These are phyloP conservation scores for Xenopus borealis DNA, from an alignment of 2,113 vertebrate species.

Conservation along the genomic window DNA sequence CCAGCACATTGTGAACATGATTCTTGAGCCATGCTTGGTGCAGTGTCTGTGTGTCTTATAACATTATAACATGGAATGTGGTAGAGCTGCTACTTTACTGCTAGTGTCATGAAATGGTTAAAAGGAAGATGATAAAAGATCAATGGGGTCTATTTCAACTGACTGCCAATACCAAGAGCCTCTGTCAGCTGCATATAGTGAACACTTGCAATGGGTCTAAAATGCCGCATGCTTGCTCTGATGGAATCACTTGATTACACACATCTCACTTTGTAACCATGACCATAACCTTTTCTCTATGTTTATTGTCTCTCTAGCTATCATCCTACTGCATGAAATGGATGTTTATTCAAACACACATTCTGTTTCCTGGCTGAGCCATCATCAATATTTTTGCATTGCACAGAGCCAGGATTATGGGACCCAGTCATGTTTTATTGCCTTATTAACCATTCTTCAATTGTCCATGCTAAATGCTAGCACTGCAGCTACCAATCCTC, in stretches of 20 bases:
- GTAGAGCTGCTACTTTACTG: too few relatives aligned
- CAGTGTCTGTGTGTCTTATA: too few relatives aligned
- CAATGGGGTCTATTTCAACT: too few relatives aligned
- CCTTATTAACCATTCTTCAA: conserved; percentile 7
- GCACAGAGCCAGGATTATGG: neutral
- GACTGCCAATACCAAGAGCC: too few relatives aligned
- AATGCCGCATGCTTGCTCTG: neutral
- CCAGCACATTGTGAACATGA: too few relatives aligned
- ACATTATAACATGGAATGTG: too few relatives aligned
- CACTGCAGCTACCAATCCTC: conserved; percentile 51
- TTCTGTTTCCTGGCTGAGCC: conserved; percentile 29
- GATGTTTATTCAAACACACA: neutral
- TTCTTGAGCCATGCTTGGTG: too few relatives aligned
- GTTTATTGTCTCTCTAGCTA: neutral
- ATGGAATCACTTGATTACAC: neutral
- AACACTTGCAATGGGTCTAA: too few relatives aligned
- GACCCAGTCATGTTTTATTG: conserved; percentile 1
- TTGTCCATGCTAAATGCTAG: conserved; percentile 40
- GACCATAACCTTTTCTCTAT: conserved; percentile 27
- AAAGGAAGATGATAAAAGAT: too few relatives aligned
- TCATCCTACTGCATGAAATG: conserved; percentile 20
- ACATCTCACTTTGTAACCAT: neutral
- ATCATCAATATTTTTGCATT: conserved; percentile 18
- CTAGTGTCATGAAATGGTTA: too few relatives aligned
- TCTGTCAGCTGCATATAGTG: too few relatives aligned